Percentiles rank a stretch among this genome's conserved stretches.
Evolutionary conservation across 2,113 vertebrate species (phyloP).

Genomic region (Epinephelus cyanopodus): DNA sequence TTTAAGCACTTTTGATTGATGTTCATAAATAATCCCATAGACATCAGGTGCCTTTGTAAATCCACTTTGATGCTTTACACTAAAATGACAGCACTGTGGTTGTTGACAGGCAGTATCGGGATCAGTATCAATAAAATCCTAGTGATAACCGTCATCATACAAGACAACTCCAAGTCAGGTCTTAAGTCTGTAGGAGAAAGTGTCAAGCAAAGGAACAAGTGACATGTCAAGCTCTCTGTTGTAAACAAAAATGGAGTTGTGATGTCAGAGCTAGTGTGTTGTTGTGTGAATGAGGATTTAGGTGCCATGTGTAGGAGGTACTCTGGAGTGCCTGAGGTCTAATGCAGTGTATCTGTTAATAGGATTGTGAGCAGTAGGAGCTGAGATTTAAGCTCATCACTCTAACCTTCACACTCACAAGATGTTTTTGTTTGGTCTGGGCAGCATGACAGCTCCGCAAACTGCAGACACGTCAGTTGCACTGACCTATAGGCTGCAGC

Average conservation of each 20-base stretch:
- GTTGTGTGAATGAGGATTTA: slow-evolving; percentile 11
- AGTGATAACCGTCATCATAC: too few species aligned
- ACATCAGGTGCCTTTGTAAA: too few species aligned
- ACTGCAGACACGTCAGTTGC: not conserved
- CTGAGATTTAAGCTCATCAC: slow-evolving; percentile 58
- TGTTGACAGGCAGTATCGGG: too few species aligned
- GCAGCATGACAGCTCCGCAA: not conserved
- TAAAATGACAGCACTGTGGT: too few species aligned
- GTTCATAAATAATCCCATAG: too few species aligned
- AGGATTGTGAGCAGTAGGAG: slow-evolving; percentile 57
- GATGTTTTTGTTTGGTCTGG: slow-evolving; percentile 33
- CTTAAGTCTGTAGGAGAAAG: too few species aligned
- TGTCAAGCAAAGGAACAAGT: too few species aligned
- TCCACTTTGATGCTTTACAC: too few species aligned
- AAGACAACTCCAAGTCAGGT: too few species aligned
- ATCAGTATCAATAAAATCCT: too few species aligned
- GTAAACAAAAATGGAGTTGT: not conserved
- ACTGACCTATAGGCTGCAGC: not conserved
- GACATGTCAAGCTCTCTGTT: not conserved
- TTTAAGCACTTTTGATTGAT: too few species aligned
- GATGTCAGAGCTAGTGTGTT: not conserved
- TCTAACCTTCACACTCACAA: slow-evolving; percentile 55
- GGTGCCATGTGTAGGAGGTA: not conserved
- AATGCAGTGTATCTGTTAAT: slow-evolving; percentile 52
- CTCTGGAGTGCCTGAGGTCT: not conserved